phyloP scores from a whole-genome alignment of 2,888 invertebrate species.

The Helicoverpa assulta region DNA sequence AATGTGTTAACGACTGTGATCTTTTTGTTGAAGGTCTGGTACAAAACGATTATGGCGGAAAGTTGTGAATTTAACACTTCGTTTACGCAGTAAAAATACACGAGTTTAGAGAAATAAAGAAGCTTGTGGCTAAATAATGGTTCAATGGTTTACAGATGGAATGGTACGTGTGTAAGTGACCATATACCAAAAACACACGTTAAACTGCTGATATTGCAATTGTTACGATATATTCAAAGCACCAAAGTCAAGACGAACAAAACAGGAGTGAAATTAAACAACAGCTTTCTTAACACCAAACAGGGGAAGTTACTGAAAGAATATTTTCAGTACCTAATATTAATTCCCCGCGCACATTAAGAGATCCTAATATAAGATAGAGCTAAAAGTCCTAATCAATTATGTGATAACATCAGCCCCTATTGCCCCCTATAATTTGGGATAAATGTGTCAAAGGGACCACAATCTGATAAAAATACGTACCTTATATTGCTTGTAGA shows the following conservation, averaged over 20 bases:
- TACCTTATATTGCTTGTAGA: conserved; percentile 11
- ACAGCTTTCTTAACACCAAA: conserved; percentile 8
- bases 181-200: too few species aligned
- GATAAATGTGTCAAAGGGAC: conserved; percentile 66
- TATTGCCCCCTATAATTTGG: conserved; percentile 63
- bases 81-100: background rate
- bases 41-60: background rate
- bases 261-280: conserved; percentile 3
- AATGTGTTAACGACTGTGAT: conserved; percentile 16
- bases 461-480: conserved; percentile 58
- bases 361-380: conserved; percentile 74
- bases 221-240: too few species aligned
- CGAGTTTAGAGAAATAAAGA: too few species aligned
- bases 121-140: too few species aligned
- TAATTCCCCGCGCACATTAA: conserved; percentile 58
- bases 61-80: background rate
- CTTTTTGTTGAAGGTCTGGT: background rate
- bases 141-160: too few species aligned
- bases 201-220: too few species aligned
- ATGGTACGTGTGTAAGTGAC: too few species aligned
- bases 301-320: conserved; percentile 23
- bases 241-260: too few species aligned
- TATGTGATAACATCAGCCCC: conserved; percentile 75
- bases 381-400: conserved; percentile 80
- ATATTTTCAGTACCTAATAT: conserved; percentile 42